A percentile compares a stretch with the other conserved stretches of the same genome.
Evolutionary conservation across 2,888 invertebrate genomes (phyloP).

Genomic region (Matsumyia berberina): DNA sequence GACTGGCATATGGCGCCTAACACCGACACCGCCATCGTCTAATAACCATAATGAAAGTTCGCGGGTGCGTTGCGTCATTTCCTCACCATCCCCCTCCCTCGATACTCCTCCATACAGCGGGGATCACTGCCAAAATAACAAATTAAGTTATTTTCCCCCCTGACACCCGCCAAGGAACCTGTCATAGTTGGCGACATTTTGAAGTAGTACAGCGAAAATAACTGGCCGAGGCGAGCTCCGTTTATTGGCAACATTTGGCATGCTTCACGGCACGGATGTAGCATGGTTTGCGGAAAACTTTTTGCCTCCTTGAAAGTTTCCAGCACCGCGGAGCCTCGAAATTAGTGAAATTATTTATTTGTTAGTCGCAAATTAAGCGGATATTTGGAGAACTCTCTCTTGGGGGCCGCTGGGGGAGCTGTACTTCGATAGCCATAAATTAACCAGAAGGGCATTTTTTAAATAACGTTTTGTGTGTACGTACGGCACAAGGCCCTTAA

Average conservation of each 20-base stretch:
- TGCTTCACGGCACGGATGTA: constrained; percentile 31
- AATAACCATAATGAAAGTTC: constrained; percentile 69
- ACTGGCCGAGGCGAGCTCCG: constrained; percentile 44
- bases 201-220: constrained; percentile 47
- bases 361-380: constrained; percentile 72
- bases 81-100: background rate
- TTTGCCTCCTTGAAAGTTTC: constrained; percentile 55
- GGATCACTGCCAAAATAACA: constrained; percentile 71
- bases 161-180: constrained; percentile 44
- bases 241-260: constrained; percentile 73
- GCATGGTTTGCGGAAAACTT: constrained; percentile 31
- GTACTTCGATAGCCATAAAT: constrained; percentile 69
- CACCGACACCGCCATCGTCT: constrained; percentile 39
- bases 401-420: background rate
- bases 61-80: constrained; percentile 63
- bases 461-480: constrained; percentile 19
- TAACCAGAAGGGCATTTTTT: constrained; percentile 60
- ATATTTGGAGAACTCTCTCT: constrained; percentile 40
- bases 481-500: constrained; percentile 5
- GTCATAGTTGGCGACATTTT: constrained; percentile 74
- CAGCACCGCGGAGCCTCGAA: constrained; percentile 46
- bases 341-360: constrained; percentile 74
- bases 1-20: constrained; percentile 68
- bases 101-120: background rate
- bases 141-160: constrained; percentile 66